Conservation (phyloP, 2,797 vertebrate species). For the Strix occidentalis region DNA sequence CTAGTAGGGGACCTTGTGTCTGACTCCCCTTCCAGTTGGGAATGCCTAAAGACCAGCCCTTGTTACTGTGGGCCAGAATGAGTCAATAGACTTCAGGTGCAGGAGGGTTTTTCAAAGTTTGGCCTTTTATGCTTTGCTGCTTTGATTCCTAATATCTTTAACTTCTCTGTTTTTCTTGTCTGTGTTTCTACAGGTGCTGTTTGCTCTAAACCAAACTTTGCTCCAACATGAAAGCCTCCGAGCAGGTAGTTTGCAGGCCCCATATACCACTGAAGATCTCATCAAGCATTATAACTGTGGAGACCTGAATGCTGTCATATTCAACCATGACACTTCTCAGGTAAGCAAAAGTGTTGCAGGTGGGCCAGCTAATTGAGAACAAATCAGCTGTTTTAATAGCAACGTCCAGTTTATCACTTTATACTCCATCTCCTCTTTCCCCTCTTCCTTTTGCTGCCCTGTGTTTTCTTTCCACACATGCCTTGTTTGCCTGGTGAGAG, state of each 20-base stretch:
- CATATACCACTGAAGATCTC: slow-evolving; percentile 83
- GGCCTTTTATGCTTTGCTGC: not conserved
- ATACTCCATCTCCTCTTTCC: not conserved
- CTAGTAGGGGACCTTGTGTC: not conserved
- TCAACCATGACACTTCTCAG: slow-evolving; percentile 84
- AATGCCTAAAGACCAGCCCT: not conserved
- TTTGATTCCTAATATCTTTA: not conserved
- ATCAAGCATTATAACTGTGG: slow-evolving; percentile 87
- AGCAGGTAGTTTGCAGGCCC: slow-evolving; percentile 80
- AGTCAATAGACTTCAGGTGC: not conserved
- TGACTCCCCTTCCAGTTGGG: not conserved
- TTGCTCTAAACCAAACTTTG: slow-evolving; percentile 83
- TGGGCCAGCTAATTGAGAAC: not conserved
- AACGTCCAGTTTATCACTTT: not conserved
- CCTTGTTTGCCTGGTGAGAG: slow-evolving; percentile 20
- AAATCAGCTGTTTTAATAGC: not conserved
- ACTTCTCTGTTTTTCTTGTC: not conserved
- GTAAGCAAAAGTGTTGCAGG: slow-evolving; percentile 39
- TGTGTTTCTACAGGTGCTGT: slow-evolving; percentile 76
- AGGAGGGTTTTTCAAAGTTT: not conserved
- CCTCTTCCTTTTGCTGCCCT: not conserved
- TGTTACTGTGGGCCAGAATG: not conserved
- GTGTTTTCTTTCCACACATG: not conserved
- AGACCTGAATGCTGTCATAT: slow-evolving; percentile 83
- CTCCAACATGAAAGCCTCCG: slow-evolving; percentile 82